A percentile compares a stretch with the other conserved stretches of the same genome.
Conservation (phyloP, 1,140 invertebrate species). For the Pectinophora gossypiella region DNA sequence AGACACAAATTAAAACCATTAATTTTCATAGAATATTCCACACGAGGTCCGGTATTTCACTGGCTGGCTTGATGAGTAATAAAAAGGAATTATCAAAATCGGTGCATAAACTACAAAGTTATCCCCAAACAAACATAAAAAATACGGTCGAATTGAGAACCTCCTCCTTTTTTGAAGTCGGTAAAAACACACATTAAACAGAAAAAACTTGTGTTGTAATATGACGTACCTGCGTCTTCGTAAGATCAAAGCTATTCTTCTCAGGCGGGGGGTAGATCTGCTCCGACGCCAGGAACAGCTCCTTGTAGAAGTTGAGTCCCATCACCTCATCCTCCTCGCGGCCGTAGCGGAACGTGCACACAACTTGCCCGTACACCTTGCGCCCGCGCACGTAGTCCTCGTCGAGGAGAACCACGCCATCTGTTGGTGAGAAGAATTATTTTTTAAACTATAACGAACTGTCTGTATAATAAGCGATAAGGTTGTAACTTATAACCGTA, state of each 20-base stretch:
- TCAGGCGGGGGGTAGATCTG: constrained; percentile 88
- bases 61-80: no score
- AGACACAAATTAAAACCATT: no score
- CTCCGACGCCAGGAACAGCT: constrained; percentile 91
- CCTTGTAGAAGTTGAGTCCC: constrained; percentile 98
- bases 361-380: constrained; percentile 94
- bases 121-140: no score
- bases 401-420: constrained; percentile 95
- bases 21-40: no score
- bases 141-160: no score
- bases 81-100: not conserved
- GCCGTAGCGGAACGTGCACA: constrained; percentile 98
- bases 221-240: constrained; percentile 77
- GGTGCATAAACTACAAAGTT: no score
- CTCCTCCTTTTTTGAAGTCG: no score
- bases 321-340: constrained; percentile 98
- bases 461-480: no score
- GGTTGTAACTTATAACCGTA: no score
- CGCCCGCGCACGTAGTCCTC: constrained; percentile 91
- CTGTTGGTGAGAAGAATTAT: constrained; percentile 68
- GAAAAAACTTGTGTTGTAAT: no score
- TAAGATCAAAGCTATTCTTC: constrained; percentile 77
- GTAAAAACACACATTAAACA: not conserved
- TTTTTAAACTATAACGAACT: not conserved
- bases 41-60: no score